Base-by-base conservation (phyloP, 1,140 invertebrate genomes). In the Coptotermes formosanus region DNA sequence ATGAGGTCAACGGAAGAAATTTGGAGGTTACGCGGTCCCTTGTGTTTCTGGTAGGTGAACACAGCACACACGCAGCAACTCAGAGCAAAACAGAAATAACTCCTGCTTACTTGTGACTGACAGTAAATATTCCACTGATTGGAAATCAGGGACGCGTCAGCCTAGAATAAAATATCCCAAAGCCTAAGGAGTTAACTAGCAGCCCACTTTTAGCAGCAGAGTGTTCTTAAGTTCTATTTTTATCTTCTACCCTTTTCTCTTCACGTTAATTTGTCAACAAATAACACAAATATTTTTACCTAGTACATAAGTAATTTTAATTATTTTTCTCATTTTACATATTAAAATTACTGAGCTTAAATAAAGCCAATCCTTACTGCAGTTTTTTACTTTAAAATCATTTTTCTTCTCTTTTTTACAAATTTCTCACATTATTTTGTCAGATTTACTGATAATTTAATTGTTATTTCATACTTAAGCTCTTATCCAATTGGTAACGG, bases 1-100 rank as follows among this genome's bases (percentile, higher is more conserved):
- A n/a, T 75, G 25, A 75, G 64, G 64, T 75, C 64, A 75, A 75
- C 64, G 64, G 64, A 75, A 75, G 64, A 75, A 64, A 30, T 75
- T 75, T 30, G 64, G 64, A 75, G 64, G 64, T 75, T 75, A 75
- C n/a, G 64, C n/a, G 64, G n/a, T 75, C 25, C 25, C 59, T 19
- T 64, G 16, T 75, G 64, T 75, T 75, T 75, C 64, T 75, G 64
- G 64, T 75, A 30, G 64, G 30, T 75, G 64, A 75, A 14, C 64
- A 75, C 14, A 2, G 64, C 64, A 75, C 9, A 75, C 64, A 30
- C 14, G 25, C 16, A 25, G 6, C 64, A n/a, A 1, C 25, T 75
- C 64, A 75, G 64, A 30, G 64, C 64, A 2, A 75, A 30, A 75
- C 2, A 0, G 59, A n/a, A 21, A 64, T 64, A 64, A 6, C 16